Evolutionary conservation across 2,797 vertebrate species (phyloP).

Genomic region (Crypturellus tataupa): DNA sequence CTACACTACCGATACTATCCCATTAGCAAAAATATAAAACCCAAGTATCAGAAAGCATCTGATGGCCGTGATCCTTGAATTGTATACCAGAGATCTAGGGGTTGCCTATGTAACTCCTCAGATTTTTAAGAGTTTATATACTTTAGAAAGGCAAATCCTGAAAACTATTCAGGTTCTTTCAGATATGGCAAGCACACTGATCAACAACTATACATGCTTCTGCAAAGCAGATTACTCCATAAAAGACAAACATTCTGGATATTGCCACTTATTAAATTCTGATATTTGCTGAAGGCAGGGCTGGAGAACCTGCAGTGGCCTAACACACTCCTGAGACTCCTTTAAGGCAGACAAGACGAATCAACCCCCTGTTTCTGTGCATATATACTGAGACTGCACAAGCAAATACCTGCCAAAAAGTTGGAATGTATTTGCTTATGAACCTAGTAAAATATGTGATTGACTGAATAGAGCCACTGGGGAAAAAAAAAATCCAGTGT

Average conservation of each 20-base stretch:
- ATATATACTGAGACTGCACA: fast-evolving
- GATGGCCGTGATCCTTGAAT: neutral
- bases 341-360: neutral
- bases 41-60: neutral
- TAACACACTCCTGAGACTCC: neutral
- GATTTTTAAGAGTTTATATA: neutral
- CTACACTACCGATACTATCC: neutral
- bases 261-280: neutral
- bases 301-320: neutral
- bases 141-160: neutral
- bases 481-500: neutral
- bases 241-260: neutral
- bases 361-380: neutral
- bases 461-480: neutral
- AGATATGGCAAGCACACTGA: neutral
- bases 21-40: conserved; percentile 7
- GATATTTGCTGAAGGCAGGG: neutral
- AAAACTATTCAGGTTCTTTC: neutral
- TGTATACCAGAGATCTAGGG: neutral
- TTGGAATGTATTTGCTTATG: neutral
- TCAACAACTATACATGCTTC: neutral
- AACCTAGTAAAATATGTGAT: neutral
- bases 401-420: neutral
- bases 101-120: neutral
- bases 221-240: neutral